phyloP scores from a whole-genome alignment of 2,113 vertebrate genomes.

The Siniperca knerii region DNA sequence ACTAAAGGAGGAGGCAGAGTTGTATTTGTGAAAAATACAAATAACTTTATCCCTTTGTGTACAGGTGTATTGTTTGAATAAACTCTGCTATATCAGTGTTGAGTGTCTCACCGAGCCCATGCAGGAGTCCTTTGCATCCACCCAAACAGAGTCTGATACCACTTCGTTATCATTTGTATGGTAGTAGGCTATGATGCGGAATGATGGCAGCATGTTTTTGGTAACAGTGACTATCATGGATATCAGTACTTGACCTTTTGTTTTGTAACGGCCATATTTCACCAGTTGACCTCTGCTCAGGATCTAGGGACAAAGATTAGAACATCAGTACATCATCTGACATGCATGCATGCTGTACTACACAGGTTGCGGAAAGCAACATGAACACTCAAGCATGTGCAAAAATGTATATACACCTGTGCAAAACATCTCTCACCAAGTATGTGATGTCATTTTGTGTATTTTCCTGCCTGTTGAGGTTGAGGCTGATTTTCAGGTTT shows the following conservation, averaged over 20 bases:
- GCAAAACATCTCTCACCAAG: constrained; percentile 72
- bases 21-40: neutral
- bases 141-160: constrained; percentile 85
- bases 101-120: constrained; percentile 75
- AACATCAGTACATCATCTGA: neutral
- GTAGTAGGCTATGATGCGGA: no score
- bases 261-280: constrained; percentile 3
- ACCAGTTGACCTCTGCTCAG: constrained; percentile 82
- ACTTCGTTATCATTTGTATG: constrained; percentile 65
- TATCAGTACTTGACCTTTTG: constrained; percentile 32
- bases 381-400: neutral
- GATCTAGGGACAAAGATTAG: constrained; percentile 63
- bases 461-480: constrained; percentile 10
- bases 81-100: neutral
- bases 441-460: constrained; percentile 69
- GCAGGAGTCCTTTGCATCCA: constrained; percentile 81
- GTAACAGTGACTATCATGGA: no score
- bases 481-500: constrained; percentile 61
- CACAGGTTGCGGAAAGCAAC: no score
- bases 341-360: no score
- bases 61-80: neutral
- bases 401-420: neutral
- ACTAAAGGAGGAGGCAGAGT: constrained; percentile 40
- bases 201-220: no score
- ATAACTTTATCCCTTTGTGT: neutral